Evolutionary conservation across 64 coral and sea anemone species (phyloP), one percentile per base, ranked within the genome.

Genomic region (Porites lutea): DNA sequence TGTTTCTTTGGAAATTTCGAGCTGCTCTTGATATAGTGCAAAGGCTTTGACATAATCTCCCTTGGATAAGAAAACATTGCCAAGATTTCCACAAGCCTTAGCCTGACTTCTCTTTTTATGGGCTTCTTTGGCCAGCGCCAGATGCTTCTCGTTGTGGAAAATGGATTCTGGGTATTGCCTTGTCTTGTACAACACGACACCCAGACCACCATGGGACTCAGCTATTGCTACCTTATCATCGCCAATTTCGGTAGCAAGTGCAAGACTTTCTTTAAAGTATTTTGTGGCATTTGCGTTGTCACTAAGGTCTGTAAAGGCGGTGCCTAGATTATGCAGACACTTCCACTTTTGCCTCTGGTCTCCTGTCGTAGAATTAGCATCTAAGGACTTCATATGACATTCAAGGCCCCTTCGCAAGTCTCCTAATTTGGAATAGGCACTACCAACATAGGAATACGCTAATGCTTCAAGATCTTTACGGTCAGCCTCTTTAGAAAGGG

Each of bases 291-390:
- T 20, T 65, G 43, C 15, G 79, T 14, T 47, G 14, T 82, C 59
- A 64, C 79, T 57, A 65, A 82, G 79, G 13, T 63, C 79, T 4
- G 4, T 59, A 13, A 2, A 82, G 43, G 58, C 16, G 79, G 18
- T 20, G 18, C 79, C 79, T 27, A 82, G 58, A 16, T 65, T 63
- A 21, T 61, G 23, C 22, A 80, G 78, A 43, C 54, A 80, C 60
- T 80, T 80, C 78, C 78, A 80, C 78, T 60, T 80, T 80, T 80
- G 78, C 57, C 61, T 80, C 44, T 80, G 57, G 78, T 80, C 23
- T 43, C 55, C 78, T 5, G 78, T 80, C 27, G 78, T 80, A 14
- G 78, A 80, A 80, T 13, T 80, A 27, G 78, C 78, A 59, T 80
- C 78, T 22, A 80, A 60, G 78, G 78, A 59, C 55, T 80, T 80